These are phyloP conservation scores for Tragelaphus buxtoni DNA, from an alignment of 2,113 vertebrate genomes.

Conservation along the genomic window DNA sequence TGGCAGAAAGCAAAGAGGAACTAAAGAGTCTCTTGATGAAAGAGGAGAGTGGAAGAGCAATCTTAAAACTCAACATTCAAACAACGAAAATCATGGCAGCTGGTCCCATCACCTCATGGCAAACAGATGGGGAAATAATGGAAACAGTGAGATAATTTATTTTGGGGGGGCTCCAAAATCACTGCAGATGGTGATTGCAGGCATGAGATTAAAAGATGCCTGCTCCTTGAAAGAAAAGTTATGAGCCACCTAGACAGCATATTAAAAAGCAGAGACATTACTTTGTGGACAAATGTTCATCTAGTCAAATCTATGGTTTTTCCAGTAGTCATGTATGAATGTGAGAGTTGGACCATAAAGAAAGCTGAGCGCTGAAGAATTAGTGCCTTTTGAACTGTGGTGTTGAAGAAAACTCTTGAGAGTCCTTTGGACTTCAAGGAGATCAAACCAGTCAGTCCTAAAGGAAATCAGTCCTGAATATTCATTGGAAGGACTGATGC, in stretches of 20 bases:
- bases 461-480: not conserved
- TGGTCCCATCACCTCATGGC: not conserved
- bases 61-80: not conserved
- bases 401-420: not conserved
- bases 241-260: not conserved
- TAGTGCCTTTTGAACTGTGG: not conserved
- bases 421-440: not conserved
- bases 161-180: not conserved
- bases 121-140: not conserved
- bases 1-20: not conserved
- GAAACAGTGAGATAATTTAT: not conserved
- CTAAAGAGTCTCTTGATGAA: not conserved
- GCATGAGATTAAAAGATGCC: not conserved
- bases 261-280: not conserved
- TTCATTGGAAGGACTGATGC: not conserved
- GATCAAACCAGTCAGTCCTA: not conserved
- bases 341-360: not conserved
- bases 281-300: not conserved
- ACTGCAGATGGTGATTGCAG: not conserved
- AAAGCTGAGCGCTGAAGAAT: not conserved
- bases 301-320: not conserved
- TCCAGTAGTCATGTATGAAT: not conserved
- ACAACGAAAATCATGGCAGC: not conserved
- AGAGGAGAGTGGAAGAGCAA: not conserved
- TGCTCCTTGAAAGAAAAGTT: not conserved